A percentile compares a stretch with the other conserved stretches of the same genome.
Evolutionary conservation across 2,888 invertebrate species (phyloP).

Genomic region (Heliconius charithonia): DNA sequence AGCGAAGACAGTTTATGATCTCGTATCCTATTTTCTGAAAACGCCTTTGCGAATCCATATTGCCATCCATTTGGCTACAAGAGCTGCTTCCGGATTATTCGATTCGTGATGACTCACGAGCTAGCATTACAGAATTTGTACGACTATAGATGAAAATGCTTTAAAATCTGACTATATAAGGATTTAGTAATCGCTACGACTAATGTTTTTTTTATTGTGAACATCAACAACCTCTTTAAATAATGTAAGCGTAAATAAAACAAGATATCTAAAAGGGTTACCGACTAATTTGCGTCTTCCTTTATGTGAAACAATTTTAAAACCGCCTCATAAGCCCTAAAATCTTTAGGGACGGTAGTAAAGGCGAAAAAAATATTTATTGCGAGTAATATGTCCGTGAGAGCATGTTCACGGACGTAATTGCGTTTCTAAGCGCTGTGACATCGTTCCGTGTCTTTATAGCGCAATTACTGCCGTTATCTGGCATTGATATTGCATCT

Average conservation of each 20-base stretch:
- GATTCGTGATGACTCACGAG: conserved; percentile 56
- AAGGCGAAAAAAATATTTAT: conserved; percentile 68
- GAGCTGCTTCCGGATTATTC: conserved; percentile 57
- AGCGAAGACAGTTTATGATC: conserved; percentile 75
- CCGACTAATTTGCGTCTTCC: conserved; percentile 1
- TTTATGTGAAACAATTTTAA: conserved; percentile 36
- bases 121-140: conserved; percentile 39
- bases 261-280: not conserved
- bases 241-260: conserved; percentile 19
- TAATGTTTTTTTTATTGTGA: not conserved
- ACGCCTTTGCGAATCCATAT: conserved; percentile 63
- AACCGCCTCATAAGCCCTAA: conserved; percentile 57
- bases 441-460: conserved; percentile 80
- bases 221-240: not conserved
- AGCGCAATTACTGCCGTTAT: conserved; percentile 81
- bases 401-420: conserved; percentile 73
- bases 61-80: conserved; percentile 67
- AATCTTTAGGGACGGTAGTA: conserved; percentile 68
- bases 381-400: conserved; percentile 66
- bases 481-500: conserved; percentile 82
- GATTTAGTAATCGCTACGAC: conserved; percentile 13
- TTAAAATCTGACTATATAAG: conserved; percentile 29
- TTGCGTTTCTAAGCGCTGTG: conserved; percentile 77
- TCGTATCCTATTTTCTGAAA: conserved; percentile 66
- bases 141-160: conserved; percentile 39